Base-by-base conservation (phyloP, 2,113 vertebrate species). In the Plestiodon gilberti region DNA sequence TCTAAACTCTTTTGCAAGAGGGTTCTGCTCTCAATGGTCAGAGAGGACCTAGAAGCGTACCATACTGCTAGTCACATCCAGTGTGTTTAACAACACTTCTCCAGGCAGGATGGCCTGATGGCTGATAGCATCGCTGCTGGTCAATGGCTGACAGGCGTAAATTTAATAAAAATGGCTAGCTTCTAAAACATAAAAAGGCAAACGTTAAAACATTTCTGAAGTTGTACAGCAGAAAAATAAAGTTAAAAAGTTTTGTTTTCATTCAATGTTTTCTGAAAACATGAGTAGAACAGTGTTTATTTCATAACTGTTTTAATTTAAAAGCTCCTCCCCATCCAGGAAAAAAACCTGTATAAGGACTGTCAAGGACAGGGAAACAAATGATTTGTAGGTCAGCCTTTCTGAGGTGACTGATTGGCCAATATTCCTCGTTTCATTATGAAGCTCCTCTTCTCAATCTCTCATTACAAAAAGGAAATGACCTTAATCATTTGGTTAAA, bases 161-260 rank as follows among this genome's bases (percentile, higher is more conserved):
- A 93, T 96, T 97, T 96, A 96, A 97, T 97, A 97, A 96, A 97
- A 97, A 97, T 97, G 96, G 96, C 96, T 97, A 97, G 96, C 96
- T 96, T 93, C 96, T 96, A 96, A 97, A 97, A 97, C 96, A 97
- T 96, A 97, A 97, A 97, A 97, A 97, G 96, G 96, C 96, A 97
- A 97, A 97, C 96, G 96, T 97, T 97, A 97, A 97, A 97, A 97
- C 96, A 78, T 96, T 96, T 96, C 96, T n/a, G 96, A 97, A 97
- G 96, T 97, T 96, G 96, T 97, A 97, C 96, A 97, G 97, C 97
- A 97, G 97, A 97, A 97, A 97, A 97, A 97, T 97, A 97, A 97
- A 97, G 96, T 96, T 97, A 96, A 97, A 97, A 97, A 97, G 96
- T 95, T 97, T 96, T 96, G 94, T 96, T 96, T 96, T 95, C 95